A percentile compares a stretch with the other conserved stretches of the same genome.
These are phyloP conservation scores for Guaruba guarouba DNA, from an alignment of 2,113 vertebrate genomes.

Conservation along the genomic window DNA sequence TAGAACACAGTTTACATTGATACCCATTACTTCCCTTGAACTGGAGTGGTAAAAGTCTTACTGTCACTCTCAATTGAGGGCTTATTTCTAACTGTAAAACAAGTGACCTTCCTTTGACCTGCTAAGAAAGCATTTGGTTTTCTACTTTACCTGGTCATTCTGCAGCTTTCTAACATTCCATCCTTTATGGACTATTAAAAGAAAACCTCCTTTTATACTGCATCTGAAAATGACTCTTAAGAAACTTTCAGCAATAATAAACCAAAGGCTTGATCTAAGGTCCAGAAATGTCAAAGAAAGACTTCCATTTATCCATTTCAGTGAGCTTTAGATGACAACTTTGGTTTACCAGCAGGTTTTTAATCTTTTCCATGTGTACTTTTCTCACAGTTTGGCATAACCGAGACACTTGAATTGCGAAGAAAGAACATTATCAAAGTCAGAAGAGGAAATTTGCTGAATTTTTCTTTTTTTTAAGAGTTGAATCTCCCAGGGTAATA, in stretches of 20 bases:
- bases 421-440: background rate
- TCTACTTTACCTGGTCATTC: background rate
- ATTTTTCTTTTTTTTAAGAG: background rate
- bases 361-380: background rate
- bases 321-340: background rate
- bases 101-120: conserved; percentile 20
- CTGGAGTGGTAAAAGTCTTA: background rate
- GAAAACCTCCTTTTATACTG: background rate
- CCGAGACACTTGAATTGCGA: background rate
- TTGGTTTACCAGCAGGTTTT: background rate
- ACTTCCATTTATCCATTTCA: background rate
- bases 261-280: background rate
- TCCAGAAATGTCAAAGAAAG: background rate
- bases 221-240: background rate
- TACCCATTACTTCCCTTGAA: background rate
- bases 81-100: conserved; percentile 11
- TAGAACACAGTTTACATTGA: background rate
- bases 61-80: conserved; percentile 14
- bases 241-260: background rate
- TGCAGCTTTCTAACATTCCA: background rate
- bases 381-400: background rate
- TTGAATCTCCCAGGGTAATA: background rate
- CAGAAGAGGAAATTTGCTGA: background rate
- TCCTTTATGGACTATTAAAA: background rate
- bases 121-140: conserved; percentile 22